phyloP scores from a whole-genome alignment of 2,113 vertebrate genomes.

The Nothocercus nigrocapillus region DNA sequence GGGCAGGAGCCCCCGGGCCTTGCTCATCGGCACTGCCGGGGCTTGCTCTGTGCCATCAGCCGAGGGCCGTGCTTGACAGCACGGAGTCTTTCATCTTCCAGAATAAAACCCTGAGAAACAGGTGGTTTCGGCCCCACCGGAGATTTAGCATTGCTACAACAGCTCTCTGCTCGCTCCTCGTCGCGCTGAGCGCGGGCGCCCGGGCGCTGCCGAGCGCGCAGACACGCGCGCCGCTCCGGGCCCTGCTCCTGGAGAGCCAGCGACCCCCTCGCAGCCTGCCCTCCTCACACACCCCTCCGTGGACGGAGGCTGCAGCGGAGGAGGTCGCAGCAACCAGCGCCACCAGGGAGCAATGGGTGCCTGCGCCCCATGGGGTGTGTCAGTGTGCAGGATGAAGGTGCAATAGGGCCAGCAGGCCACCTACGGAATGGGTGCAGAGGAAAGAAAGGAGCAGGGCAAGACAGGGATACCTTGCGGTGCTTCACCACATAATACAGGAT shows the following conservation, averaged over 20 bases:
- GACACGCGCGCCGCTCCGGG: rapidly evolving
- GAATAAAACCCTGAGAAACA: neutral
- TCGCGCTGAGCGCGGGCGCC: rapidly evolving
- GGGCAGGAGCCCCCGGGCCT: neutral
- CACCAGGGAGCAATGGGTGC: rapidly evolving
- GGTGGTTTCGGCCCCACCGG: neutral
- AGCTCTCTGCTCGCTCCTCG: neutral
- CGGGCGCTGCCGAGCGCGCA: neutral
- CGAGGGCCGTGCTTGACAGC: neutral
- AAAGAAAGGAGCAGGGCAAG: neutral
- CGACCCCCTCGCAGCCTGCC: neutral
- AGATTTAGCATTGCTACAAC: neutral
- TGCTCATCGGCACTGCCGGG: rapidly evolving
- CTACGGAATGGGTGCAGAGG: rapidly evolving
- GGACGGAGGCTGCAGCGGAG: neutral
- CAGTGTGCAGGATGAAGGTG: rapidly evolving
- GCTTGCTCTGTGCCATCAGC: neutral
- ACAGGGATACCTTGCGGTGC: constrained; percentile 88
- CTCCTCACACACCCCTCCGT: neutral
- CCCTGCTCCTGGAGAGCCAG: neutral
- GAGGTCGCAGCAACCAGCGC: neutral
- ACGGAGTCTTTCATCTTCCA: neutral
- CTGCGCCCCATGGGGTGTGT: neutral
- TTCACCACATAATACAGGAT: constrained; percentile 93
- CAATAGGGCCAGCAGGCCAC: neutral